A percentile compares a stretch with the other conserved stretches of the same genome.
phyloP scores from a whole-genome alignment of 53 echinoderm and acorn worm species.

The Apostichopus leukothele region DNA sequence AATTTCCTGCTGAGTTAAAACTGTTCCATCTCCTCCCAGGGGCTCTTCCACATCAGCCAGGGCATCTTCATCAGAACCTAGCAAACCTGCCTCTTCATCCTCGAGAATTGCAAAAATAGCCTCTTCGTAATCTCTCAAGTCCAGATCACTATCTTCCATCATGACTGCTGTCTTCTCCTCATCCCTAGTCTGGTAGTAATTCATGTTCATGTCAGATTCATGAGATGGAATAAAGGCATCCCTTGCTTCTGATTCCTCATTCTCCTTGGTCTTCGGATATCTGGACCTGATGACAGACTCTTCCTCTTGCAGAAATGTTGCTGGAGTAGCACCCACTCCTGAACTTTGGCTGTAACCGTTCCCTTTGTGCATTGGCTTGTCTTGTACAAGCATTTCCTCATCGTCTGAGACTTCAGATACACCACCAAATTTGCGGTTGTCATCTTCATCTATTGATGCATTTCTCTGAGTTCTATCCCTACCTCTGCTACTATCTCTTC shows the following conservation, averaged over 20 bases:
- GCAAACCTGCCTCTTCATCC: not conserved
- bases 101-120: conserved; percentile 29
- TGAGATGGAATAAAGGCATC: not conserved
- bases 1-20: not conserved
- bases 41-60: not conserved
- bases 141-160: not conserved
- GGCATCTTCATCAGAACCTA: not conserved
- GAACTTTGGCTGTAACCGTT: too few relatives aligned
- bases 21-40: not conserved
- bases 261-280: too few relatives aligned
- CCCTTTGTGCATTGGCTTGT: too few relatives aligned
- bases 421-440: not conserved
- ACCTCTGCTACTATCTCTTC: not conserved
- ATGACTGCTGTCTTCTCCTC: not conserved
- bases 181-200: not conserved
- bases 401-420: not conserved
- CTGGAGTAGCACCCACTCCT: too few relatives aligned
- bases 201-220: conserved; percentile 20
- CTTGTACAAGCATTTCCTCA: not conserved
- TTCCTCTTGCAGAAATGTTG: too few relatives aligned
- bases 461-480: not conserved
- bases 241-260: too few relatives aligned
- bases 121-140: conserved; percentile 25
- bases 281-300: too few relatives aligned
- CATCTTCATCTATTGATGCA: not conserved